A percentile compares a stretch with the other conserved stretches of the same genome.
These are phyloP conservation scores for Orthonyx spaldingii DNA, from an alignment of 2,113 vertebrate genomes.

Conservation along the genomic window DNA sequence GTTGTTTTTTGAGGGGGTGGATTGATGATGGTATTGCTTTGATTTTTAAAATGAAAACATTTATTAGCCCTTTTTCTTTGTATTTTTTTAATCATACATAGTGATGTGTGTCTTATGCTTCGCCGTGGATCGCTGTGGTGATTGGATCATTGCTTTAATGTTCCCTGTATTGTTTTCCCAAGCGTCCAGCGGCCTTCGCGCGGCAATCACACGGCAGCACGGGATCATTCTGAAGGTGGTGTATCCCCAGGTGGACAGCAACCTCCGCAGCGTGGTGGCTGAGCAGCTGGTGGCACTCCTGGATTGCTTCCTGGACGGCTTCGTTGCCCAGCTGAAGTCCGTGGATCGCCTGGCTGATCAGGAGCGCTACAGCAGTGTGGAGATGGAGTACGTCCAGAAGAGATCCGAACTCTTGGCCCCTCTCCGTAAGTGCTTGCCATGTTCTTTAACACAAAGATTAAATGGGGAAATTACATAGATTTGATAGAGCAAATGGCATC, in stretches of 20 bases:
- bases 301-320: constrained; percentile 85
- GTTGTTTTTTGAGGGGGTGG: neutral
- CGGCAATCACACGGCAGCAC: constrained; percentile 80
- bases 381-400: constrained; percentile 88
- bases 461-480: neutral
- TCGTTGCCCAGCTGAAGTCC: constrained; percentile 87
- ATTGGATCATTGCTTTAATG: neutral
- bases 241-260: constrained; percentile 87
- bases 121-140: neutral
- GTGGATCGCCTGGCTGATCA: constrained; percentile 77
- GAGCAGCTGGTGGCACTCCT: constrained; percentile 91
- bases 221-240: constrained; percentile 81
- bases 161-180: neutral
- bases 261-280: constrained; percentile 77
- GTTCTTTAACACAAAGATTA: neutral
- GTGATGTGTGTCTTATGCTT: neutral
- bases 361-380: constrained; percentile 84
- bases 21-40: neutral
- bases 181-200: constrained; percentile 82
- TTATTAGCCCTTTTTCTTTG: neutral
- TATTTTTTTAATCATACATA: accelerated
- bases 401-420: constrained; percentile 85
- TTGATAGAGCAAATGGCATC: neutral
- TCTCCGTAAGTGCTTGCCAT: constrained; percentile 77
- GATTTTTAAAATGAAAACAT: neutral